Evolutionary conservation across 1,140 invertebrate genomes (phyloP).

Genomic region (Melitaea cinxia): DNA sequence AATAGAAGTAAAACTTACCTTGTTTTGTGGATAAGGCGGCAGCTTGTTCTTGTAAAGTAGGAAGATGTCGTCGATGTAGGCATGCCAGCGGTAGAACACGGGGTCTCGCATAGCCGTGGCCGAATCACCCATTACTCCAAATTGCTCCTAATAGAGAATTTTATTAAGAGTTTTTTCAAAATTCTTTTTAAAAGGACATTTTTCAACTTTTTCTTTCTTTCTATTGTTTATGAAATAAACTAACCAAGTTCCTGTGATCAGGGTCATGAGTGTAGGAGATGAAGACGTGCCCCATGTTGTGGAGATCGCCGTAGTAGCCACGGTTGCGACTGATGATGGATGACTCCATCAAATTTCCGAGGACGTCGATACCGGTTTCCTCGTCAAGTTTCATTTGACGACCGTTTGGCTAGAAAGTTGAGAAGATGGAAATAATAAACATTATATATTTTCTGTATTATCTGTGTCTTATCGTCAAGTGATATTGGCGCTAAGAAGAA

Average conservation of each 20-base stretch:
- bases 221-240: constrained; percentile 16
- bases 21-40: constrained; percentile 59
- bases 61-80: constrained; percentile 91
- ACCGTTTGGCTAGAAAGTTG: constrained; percentile 66
- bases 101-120: constrained; percentile 89
- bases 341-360: constrained; percentile 91
- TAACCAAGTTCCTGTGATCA: constrained; percentile 82
- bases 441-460: too few species aligned
- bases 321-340: constrained; percentile 87
- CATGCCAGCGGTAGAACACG: constrained; percentile 92
- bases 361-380: constrained; percentile 87
- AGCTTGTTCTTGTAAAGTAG: constrained; percentile 88
- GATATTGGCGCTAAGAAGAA: too few species aligned
- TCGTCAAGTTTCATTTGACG: constrained; percentile 83
- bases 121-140: constrained; percentile 86
- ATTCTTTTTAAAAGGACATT: too few species aligned
- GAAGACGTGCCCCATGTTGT: constrained; percentile 83
- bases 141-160: constrained; percentile 76
- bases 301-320: constrained; percentile 83
- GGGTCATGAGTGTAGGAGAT: constrained; percentile 83
- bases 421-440: neutral
- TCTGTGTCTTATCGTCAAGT: too few species aligned
- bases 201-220: too few species aligned
- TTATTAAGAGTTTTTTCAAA: too few species aligned
- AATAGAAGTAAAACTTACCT: constrained; percentile 39